phyloP scores from a whole-genome alignment of 2,113 vertebrate genomes.

The Lagenorhynchus albirostris region DNA sequence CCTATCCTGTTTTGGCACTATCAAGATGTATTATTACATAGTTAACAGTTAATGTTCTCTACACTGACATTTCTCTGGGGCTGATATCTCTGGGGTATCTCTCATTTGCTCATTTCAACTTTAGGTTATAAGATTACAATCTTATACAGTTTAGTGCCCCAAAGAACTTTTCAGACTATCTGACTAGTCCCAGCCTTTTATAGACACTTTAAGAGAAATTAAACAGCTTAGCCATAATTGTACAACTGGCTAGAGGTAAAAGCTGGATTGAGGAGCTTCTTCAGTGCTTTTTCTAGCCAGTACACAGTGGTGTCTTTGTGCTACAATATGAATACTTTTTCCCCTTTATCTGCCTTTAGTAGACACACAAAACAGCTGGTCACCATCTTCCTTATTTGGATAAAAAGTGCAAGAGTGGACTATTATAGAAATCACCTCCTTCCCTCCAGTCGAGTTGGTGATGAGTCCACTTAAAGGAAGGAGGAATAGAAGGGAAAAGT shows the following conservation, averaged over 20 bases:
- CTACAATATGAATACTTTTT: background rate
- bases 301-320: background rate
- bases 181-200: background rate
- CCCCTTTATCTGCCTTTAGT: background rate
- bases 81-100: background rate
- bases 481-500: slow-evolving; percentile 14
- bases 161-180: background rate
- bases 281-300: background rate
- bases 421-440: slow-evolving; percentile 56
- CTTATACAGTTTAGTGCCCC: background rate
- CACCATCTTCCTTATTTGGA: slow-evolving; percentile 40
- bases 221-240: background rate
- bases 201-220: background rate
- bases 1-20: background rate
- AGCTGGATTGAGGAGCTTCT: background rate
- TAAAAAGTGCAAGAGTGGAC: slow-evolving; percentile 27
- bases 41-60: background rate
- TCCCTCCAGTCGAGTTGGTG: slow-evolving; percentile 36
- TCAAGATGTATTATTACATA: background rate
- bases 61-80: background rate
- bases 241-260: background rate
- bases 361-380: slow-evolving; percentile 57
- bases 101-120: background rate
- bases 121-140: background rate
- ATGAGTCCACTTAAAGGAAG: slow-evolving; percentile 46